Evolutionary conservation across 2,797 vertebrate genomes (phyloP).

Genomic region (Periparus ater): DNA sequence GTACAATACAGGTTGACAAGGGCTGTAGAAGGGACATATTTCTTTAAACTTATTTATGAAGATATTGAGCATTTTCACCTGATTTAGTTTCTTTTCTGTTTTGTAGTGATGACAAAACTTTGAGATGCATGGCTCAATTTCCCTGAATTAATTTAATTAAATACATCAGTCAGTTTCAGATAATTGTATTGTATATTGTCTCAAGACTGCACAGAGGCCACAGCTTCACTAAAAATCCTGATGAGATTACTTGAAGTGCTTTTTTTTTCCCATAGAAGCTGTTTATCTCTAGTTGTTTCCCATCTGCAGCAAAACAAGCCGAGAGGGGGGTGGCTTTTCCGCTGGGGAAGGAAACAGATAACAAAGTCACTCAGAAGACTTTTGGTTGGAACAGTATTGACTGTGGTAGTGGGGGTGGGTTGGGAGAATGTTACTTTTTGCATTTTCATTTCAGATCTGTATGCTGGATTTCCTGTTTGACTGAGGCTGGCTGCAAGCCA

Average conservation of each 20-base stretch:
- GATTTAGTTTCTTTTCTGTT: neutral
- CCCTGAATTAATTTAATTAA: neutral
- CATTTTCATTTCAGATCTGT: conserved; percentile 45
- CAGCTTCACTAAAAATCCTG: neutral
- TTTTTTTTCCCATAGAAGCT: conserved; percentile 43
- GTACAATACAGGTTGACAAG: neutral
- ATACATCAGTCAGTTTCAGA: neutral
- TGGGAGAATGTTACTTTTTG: conserved; percentile 69
- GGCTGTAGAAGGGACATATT: neutral
- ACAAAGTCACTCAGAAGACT: conserved; percentile 64
- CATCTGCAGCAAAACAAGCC: conserved; percentile 44
- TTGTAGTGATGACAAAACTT: neutral
- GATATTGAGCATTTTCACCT: neutral
- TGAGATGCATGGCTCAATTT: neutral
- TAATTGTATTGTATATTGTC: conserved; percentile 4
- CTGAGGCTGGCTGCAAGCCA: conserved; percentile 31
- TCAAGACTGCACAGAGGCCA: conserved; percentile 7
- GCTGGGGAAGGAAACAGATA: conserved; percentile 73
- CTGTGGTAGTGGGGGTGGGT: conserved; percentile 42
- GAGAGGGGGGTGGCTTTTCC: conserved; percentile 29
- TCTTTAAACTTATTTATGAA: neutral
- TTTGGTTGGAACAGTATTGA: conserved; percentile 4
- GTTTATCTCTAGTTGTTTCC: conserved; percentile 69
- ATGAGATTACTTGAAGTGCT: conserved; percentile 26
- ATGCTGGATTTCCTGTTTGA: conserved; percentile 57